Conservation (phyloP, 1,140 invertebrate genomes). For the Hypothenemus hampei region DNA sequence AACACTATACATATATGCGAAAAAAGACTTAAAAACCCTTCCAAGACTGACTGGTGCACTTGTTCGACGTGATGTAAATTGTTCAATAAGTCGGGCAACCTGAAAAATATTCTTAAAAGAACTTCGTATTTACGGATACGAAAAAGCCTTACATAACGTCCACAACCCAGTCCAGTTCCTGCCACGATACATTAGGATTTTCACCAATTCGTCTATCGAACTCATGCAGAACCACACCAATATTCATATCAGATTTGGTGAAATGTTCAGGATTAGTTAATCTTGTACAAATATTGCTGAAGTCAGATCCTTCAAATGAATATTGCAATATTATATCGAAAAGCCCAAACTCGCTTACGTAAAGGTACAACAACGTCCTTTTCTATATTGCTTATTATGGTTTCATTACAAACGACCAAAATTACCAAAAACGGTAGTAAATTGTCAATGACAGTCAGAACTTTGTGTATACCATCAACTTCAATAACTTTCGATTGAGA, state of each 20-base stretch:
- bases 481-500: constrained; percentile 33
- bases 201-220: constrained; percentile 51
- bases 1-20: constrained; percentile 50
- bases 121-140: neutral
- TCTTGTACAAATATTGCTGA: constrained; percentile 42
- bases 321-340: neutral
- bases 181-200: constrained; percentile 46
- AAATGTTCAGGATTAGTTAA: constrained; percentile 54
- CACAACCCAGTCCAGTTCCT: constrained; percentile 53
- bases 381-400: constrained; percentile 44
- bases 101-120: constrained; percentile 27
- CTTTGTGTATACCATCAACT: constrained; percentile 35
- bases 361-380: constrained; percentile 45
- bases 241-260: constrained; percentile 46
- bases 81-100: constrained; percentile 47
- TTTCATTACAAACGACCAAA: constrained; percentile 46
- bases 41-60: constrained; percentile 39
- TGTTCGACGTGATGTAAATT: constrained; percentile 43
- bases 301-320: constrained; percentile 47
- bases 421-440: constrained; percentile 53
- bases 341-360: constrained; percentile 39
- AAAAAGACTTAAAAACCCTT: constrained; percentile 47
- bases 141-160: constrained; percentile 49
- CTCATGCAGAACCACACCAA: constrained; percentile 50
- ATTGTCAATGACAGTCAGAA: constrained; percentile 47